These are phyloP conservation scores for Anthrax anthrax DNA, from an alignment of 2,888 invertebrate genomes.

Conservation along the genomic window DNA sequence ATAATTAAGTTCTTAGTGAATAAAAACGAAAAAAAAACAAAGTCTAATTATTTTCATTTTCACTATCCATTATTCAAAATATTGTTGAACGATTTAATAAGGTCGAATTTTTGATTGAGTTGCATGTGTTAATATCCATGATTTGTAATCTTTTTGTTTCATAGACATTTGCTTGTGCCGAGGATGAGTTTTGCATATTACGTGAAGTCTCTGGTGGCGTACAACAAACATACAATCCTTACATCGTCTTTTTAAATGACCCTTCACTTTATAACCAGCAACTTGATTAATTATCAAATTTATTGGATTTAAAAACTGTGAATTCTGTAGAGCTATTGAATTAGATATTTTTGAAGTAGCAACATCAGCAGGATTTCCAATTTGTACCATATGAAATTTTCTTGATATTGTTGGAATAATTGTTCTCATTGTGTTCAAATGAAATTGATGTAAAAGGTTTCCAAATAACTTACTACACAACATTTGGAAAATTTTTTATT, in stretches of 20 bases:
- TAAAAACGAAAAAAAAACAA: too few relatives aligned
- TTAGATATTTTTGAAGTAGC: not conserved
- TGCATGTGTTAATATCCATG: conserved; percentile 62
- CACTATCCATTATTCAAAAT: too few relatives aligned
- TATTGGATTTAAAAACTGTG: not conserved
- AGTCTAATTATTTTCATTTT: too few relatives aligned
- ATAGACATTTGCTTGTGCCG: conserved; percentile 72
- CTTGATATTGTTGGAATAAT: not conserved
- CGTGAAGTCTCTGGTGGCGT: conserved; percentile 50
- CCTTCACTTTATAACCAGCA: conserved; percentile 60
- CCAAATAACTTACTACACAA: not conserved
- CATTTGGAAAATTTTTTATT: not conserved
- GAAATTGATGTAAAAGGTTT: not conserved
- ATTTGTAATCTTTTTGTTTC: conserved; percentile 50
- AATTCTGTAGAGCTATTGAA: not conserved
- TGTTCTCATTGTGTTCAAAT: not conserved
- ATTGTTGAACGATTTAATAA: conserved; percentile 14
- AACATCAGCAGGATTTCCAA: too few relatives aligned
- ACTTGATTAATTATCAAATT: conserved; percentile 23
- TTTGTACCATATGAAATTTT: not conserved
- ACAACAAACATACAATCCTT: conserved; percentile 62
- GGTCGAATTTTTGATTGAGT: conserved; percentile 41
- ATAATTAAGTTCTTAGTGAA: too few relatives aligned
- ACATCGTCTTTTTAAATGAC: conserved; percentile 52
- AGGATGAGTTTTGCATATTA: conserved; percentile 60